Base-by-base conservation (phyloP, 2,888 invertebrate species). In the Panzeria rudis region DNA sequence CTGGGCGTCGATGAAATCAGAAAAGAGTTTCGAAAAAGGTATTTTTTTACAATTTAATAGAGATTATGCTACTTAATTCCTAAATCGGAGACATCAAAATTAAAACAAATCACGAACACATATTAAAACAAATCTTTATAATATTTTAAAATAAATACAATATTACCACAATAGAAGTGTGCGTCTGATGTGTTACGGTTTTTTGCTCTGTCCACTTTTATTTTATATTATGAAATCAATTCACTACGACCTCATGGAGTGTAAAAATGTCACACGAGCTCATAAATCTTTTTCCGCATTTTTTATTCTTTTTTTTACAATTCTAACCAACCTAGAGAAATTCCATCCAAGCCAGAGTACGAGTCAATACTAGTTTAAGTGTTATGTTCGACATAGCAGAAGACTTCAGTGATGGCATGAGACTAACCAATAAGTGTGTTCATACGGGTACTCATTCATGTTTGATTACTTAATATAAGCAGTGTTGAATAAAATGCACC, bases 221-320 rank as follows among this genome's bases (percentile, higher is more conserved):
- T 56, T 80, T 69, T 68, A 64, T 56, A 73, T 61, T 29, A 38
- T 79, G 83, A 79, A 79, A 86, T 83, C 83, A 83, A 86, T 82
- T 86, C 82, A 79, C 56, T 79, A 76, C 78, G 88, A 87, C 88
- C 88, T 84, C 88, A 88, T 88, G 88, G 84, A 85, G 88, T 85
- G 88, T 87, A 83, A 87, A 87, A 87, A 87, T 86, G 87, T 87
- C 87, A 86, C 87, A 87, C 81, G 81, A 85, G 77, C 81, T 75
- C 88, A 88, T 88, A 87, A 88, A 88, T 88, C 88, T 88, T 86
- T 87, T 87, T 87, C 87, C 87, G 87, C 87, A 86, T 88, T 87
- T 87, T 84, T 66, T 84, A 9, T 68, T 41, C 15, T n/a, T 78
- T 52, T 69, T 17, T 54, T 69, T n/a, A n/a, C 29, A 41, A 61